A percentile compares a stretch with the other conserved stretches of the same genome.
phyloP scores from a whole-genome alignment of 2,888 invertebrate genomes.

The Rhaphigaster nebulosa region DNA sequence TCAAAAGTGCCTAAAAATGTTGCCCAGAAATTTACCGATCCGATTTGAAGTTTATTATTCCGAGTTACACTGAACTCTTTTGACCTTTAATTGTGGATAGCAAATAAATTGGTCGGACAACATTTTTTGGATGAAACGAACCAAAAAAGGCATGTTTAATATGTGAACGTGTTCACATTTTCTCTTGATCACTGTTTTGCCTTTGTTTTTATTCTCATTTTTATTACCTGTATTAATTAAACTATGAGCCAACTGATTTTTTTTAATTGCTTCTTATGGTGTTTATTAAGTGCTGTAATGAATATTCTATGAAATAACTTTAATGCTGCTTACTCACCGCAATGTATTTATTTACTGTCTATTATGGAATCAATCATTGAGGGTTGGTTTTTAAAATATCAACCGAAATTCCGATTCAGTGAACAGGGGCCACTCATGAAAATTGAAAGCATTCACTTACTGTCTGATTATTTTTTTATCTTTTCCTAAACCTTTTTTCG shows the following conservation, averaged over 20 bases:
- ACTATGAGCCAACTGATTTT: background rate
- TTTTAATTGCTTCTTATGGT: too few relatives aligned
- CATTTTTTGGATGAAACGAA: conserved; percentile 11
- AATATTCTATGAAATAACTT: too few relatives aligned
- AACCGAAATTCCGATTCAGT: too few relatives aligned
- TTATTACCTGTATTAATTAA: background rate
- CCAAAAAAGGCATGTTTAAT: conserved; percentile 6
- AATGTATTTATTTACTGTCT: too few relatives aligned
- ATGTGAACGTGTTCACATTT: background rate
- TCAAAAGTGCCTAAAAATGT: conserved; percentile 6
- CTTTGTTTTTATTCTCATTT: background rate
- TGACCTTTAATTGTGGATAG: background rate
- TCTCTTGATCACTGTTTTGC: background rate
- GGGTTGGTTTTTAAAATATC: too few relatives aligned
- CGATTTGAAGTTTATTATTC: background rate
- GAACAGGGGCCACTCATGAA: too few relatives aligned
- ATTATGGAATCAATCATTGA: too few relatives aligned
- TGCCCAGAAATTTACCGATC: background rate
- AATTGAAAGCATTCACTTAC: too few relatives aligned
- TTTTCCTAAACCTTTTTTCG: too few relatives aligned
- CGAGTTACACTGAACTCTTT: background rate
- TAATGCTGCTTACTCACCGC: too few relatives aligned
- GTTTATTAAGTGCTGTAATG: too few relatives aligned
- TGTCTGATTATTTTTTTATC: too few relatives aligned
- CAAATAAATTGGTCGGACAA: background rate